Evolutionary conservation across 2,797 vertebrate genomes (phyloP).

Genomic region (Crax fasciolata): DNA sequence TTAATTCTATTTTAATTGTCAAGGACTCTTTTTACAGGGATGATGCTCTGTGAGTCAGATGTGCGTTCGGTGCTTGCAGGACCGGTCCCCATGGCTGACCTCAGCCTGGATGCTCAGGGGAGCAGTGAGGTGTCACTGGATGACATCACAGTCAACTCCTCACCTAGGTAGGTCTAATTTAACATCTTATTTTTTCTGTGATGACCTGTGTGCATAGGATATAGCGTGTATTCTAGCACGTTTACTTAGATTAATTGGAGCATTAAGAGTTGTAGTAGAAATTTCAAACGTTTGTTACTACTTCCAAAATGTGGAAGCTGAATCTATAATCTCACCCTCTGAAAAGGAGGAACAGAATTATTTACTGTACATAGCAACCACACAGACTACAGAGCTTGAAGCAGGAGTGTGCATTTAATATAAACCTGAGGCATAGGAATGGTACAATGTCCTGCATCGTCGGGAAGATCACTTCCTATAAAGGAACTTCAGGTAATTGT

Average conservation of each 20-base stretch:
- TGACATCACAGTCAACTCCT: background rate
- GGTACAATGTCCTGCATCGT: fast-evolving
- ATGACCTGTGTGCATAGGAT: fast-evolving
- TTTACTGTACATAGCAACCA: background rate
- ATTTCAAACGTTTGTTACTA: background rate
- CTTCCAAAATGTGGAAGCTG: background rate
- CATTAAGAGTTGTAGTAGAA: background rate
- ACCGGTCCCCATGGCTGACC: background rate
- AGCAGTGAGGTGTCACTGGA: background rate
- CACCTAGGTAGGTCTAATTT: slow-evolving; percentile 28
- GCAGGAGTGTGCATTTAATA: fast-evolving
- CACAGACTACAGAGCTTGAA: background rate
- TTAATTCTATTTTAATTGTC: background rate
- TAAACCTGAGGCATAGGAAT: background rate
- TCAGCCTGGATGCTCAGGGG: background rate
- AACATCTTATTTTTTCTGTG: background rate
- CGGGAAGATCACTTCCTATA: background rate
- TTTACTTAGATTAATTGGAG: background rate
- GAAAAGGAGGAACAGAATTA: background rate
- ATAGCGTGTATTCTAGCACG: fast-evolving
- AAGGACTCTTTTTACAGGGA: slow-evolving; percentile 16
- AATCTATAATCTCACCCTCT: background rate
- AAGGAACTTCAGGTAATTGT: background rate
- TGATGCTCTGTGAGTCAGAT: slow-evolving; percentile 43
- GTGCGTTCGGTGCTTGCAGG: background rate